These are phyloP conservation scores for Tauraco hartlaubi DNA, from an alignment of 2,797 vertebrate genomes.

Conservation along the genomic window DNA sequence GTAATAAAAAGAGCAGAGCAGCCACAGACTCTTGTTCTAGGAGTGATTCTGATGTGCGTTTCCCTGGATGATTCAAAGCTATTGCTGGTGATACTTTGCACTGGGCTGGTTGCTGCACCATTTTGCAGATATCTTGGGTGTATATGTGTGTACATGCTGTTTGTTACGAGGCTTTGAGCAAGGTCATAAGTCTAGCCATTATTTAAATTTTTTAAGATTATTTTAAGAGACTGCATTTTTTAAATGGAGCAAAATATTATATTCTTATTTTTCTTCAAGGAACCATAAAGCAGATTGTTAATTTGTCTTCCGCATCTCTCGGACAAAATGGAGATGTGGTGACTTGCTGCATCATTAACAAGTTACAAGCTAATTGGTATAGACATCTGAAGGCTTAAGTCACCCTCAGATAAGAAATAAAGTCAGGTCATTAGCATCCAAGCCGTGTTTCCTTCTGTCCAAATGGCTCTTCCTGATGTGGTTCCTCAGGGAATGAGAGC, in stretches of 20 bases:
- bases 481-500: neutral
- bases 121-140: neutral
- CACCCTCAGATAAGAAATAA: neutral
- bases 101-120: neutral
- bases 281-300: neutral
- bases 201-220: neutral
- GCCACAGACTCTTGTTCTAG: neutral
- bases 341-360: neutral
- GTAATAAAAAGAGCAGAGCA: neutral
- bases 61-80: neutral
- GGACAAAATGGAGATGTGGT: neutral
- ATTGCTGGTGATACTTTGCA: neutral
- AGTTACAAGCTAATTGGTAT: neutral
- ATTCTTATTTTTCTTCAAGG: neutral
- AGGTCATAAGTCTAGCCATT: neutral
- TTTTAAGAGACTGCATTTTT: neutral
- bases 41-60: neutral
- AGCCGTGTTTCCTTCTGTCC: neutral
- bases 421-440: neutral
- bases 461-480: neutral
- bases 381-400: neutral
- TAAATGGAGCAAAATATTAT: neutral
- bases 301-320: neutral
- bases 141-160: neutral
- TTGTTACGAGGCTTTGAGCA: neutral